phyloP scores from a whole-genome alignment of 2,888 invertebrate species.

The Rhynchonema sp. region DNA sequence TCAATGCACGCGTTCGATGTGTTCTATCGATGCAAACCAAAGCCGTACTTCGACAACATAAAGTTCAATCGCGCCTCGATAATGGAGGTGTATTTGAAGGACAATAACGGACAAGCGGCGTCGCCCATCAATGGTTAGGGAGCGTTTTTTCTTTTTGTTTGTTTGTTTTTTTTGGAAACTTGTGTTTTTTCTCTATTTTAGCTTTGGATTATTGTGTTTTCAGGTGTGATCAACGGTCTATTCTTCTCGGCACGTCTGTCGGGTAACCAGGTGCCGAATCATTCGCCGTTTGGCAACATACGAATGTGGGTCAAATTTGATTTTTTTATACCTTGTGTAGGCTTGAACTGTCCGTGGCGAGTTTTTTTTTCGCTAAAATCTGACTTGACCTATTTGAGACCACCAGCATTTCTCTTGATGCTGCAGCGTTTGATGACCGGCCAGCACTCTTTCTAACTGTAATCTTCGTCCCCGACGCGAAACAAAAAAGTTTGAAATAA shows the following conservation, averaged over 20 bases:
- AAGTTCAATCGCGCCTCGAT: conserved; percentile 8
- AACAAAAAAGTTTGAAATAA: no score
- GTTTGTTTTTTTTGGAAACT: background rate
- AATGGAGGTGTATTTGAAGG: conserved; percentile 23
- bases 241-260: conserved; percentile 25
- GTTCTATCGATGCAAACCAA: conserved; percentile 17
- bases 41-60: conserved; percentile 19
- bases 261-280: conserved; percentile 15
- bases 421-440: no score
- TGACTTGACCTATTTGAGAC: no score
- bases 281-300: conserved; percentile 22
- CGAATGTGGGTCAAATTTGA: no score
- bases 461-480: no score
- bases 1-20: conserved; percentile 13
- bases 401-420: no score
- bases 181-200: no score
- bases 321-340: no score
- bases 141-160: background rate
- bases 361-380: no score
- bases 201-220: background rate
- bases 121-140: conserved; percentile 13
- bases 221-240: conserved; percentile 14
- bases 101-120: conserved; percentile 22
- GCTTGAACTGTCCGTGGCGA: no score
- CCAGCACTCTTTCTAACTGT: no score